These are phyloP conservation scores for Trachymyrmex cornetzi DNA, from an alignment of 1,140 invertebrate species.

Conservation along the genomic window DNA sequence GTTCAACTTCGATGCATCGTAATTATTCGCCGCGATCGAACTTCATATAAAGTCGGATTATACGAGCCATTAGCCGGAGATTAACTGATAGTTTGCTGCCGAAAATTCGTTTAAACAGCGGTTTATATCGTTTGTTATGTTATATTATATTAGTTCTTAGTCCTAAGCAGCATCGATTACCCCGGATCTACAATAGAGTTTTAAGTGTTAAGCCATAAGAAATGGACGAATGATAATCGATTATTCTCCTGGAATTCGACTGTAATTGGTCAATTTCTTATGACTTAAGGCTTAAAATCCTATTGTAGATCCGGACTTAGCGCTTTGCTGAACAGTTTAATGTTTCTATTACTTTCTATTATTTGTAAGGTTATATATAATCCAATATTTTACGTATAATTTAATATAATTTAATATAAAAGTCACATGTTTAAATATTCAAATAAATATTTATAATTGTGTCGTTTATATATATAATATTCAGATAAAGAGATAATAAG, in stretches of 20 bases:
- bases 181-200: too few relatives aligned
- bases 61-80: constrained; percentile 34
- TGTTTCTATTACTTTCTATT: neutral
- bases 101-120: neutral
- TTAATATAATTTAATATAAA: neutral
- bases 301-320: too few relatives aligned
- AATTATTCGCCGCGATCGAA: constrained; percentile 36
- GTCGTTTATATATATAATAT: neutral
- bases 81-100: constrained; percentile 23
- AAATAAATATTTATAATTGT: neutral
- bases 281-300: too few relatives aligned
- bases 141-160: neutral
- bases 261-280: too few relatives aligned
- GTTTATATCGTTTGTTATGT: constrained; percentile 1
- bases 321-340: neutral
- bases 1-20: constrained; percentile 26
- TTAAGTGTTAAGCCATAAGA: too few relatives aligned
- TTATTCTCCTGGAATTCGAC: too few relatives aligned
- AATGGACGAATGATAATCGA: too few relatives aligned
- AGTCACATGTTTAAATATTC: neutral
- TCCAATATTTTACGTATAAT: neutral
- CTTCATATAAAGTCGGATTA: constrained; percentile 18
- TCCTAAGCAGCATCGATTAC: neutral
- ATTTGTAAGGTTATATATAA: neutral
- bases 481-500: neutral